Evolutionary conservation across 2,888 invertebrate species (phyloP), one percentile per base, ranked within the genome.

Genomic region (Chalcis sispes): DNA sequence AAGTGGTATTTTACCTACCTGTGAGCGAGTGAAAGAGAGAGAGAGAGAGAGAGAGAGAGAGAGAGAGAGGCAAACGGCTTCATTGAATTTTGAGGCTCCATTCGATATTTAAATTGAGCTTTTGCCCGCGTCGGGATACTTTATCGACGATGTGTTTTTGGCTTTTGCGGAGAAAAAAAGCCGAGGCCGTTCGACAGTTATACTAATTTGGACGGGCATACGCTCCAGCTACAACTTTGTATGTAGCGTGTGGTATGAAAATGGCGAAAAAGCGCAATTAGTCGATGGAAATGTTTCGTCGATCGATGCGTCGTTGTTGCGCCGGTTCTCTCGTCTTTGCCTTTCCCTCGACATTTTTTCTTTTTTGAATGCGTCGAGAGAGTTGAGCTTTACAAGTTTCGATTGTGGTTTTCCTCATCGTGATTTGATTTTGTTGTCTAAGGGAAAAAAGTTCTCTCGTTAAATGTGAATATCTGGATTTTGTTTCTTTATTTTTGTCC

Each of bases 101-200:
- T 20, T 65, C 69, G 48, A 74, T 67, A 67, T 74, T 74, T 67
- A 74, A 74, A 74, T 67, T 42, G 42, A 42, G 29, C 46, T 62
- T 62, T 62, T 46, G 27, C 59, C 2, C 32, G 32, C 32, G 32
- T 8, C 20, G 3, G 59, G 25, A 52, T 20, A 36, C 36, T 62
- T 56, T 27, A 42, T 20, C 3, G 36, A 23, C 46, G 46, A 1
- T n/a, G n/a, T n/a, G n/a, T n/a, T n/a, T n/a, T 46, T 8, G 18
- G 1, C n/a, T n/a, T n/a, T n/a, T n/a, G 18, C n/a, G n/a, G 20
- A 15, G 29, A 36, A 46, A 54, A 48, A 56, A 25, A 40, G 52
- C 52, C 15, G 13, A 3, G n/a, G n/a, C 29, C 23, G 56, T n/a
- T 10, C 48, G 56, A 56, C 56, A 20, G 3, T 52, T 20, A 27